Evolutionary conservation across 2,797 vertebrate species (phyloP), one percentile per base, ranked within the genome.

Genomic region (Micropoecilia bifurca): DNA sequence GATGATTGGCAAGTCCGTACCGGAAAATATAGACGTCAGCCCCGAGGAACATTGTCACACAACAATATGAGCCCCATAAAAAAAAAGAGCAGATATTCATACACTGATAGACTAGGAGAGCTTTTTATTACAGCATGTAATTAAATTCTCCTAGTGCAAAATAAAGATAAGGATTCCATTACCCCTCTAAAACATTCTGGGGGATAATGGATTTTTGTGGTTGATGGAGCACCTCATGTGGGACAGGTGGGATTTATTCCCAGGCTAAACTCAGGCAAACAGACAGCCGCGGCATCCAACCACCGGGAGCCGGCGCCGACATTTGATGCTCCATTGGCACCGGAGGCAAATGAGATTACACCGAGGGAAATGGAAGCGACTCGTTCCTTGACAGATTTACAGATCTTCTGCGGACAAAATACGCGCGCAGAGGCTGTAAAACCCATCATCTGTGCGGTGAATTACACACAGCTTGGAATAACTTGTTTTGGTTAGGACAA

Each of bases 161-260:
- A 94, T 93, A 94, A 92, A 95, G 95, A 95, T 96, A 96, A 96
- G 93, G 91, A 95, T 93, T 95, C 94, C 92, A 95, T 95, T 95
- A 95, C 91, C 83, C 88, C 90, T 88, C 90, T 96, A 95, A 95
- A 95, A 95, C 94, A 95, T 94, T 93, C 90, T 45, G 22, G 61
- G 61, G 89, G 90, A 95, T 94, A 95, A 95, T 95, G 87, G 90
- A 89, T 92, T 93, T 93, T 73, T 90, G 91, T 82, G 93, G 91
- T 93, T 95, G 93, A 93, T 92, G 92, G 91, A 95, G 91, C 91
- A 85, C 91, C 91, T 95, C 91, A 93, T 91, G 90, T 85, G 87
- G 89, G 93, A 93, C 94, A 92, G 94, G 93, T 94, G 93, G 93
- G 90, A 95, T 94, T 94, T 93, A 92, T 91, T 91, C 89, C 83